A percentile compares a stretch with the other conserved stretches of the same genome.
Conservation (phyloP, 2,113 vertebrate genomes). For the Entomyzon cyanotis region DNA sequence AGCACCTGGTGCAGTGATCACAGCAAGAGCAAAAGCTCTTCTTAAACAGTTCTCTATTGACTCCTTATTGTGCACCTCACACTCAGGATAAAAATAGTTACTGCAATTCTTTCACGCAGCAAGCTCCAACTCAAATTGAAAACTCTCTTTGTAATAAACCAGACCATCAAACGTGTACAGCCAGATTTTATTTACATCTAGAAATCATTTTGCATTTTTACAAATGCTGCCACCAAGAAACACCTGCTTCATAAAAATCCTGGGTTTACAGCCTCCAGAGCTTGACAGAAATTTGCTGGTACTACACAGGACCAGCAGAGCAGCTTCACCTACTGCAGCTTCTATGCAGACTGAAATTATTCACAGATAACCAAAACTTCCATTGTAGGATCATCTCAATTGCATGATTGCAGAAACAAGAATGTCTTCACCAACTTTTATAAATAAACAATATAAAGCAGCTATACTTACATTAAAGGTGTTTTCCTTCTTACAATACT, state of each 20-base stretch:
- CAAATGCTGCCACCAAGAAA: neutral
- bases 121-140: neutral
- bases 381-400: neutral
- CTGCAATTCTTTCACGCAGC: neutral
- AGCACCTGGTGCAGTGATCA: neutral
- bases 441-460: neutral
- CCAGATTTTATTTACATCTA: slow-evolving; percentile 40
- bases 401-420: neutral
- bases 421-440: neutral
- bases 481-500: neutral
- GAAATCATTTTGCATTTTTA: neutral
- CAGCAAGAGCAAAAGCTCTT: neutral
- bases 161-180: neutral
- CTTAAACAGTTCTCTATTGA: neutral
- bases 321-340: neutral
- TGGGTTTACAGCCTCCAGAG: neutral
- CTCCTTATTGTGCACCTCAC: neutral
- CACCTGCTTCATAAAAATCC: neutral
- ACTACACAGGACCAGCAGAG: neutral
- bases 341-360: neutral
- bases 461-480: neutral
- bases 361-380: neutral
- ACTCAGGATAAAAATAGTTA: neutral
- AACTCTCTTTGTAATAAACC: neutral
- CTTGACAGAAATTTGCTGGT: neutral